A percentile compares a stretch with the other conserved stretches of the same genome.
Evolutionary conservation across 1,140 invertebrate species (phyloP).

Genomic region (Conus ventricosus): DNA sequence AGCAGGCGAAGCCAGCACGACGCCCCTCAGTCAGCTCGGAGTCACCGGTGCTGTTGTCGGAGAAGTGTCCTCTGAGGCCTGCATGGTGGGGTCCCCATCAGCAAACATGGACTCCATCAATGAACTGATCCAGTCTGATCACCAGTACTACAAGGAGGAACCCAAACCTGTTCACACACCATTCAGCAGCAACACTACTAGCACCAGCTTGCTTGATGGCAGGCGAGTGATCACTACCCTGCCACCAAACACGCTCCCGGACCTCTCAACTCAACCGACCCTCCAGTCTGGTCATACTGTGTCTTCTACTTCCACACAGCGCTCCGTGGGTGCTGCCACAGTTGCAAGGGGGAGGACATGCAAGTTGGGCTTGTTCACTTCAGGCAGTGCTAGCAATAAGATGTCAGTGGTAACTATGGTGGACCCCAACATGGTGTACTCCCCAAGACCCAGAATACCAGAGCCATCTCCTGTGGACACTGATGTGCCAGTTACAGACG

Average conservation of each 20-base stretch:
- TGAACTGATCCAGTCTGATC: conserved; percentile 74
- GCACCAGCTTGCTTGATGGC: conserved; percentile 17
- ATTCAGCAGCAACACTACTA: conserved; percentile 3
- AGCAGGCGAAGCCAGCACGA: conserved; percentile 48
- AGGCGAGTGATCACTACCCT: background rate
- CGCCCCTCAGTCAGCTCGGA: conserved; percentile 35
- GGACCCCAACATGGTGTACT: conserved; percentile 24
- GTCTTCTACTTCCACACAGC: background rate
- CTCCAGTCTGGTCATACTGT: background rate
- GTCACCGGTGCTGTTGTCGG: conserved; percentile 29
- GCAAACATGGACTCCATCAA: conserved; percentile 75
- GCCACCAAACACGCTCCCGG: conserved; percentile 1
- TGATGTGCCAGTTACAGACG: background rate
- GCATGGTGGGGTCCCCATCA: conserved; percentile 74
- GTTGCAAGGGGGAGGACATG: background rate
- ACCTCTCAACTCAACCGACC: background rate
- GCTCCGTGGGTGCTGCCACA: background rate
- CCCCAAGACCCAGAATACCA: background rate
- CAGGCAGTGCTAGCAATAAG: background rate
- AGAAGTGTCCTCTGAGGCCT: conserved; percentile 32
- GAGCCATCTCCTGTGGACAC: background rate
- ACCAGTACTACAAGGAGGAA: conserved; percentile 71
- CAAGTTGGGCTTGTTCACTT: background rate
- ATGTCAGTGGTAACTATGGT: background rate
- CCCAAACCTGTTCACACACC: conserved; percentile 37